Evolutionary conservation across 2,888 invertebrate species (phyloP), one percentile per base, ranked within the genome.

Genomic region (Polietes domitor): DNA sequence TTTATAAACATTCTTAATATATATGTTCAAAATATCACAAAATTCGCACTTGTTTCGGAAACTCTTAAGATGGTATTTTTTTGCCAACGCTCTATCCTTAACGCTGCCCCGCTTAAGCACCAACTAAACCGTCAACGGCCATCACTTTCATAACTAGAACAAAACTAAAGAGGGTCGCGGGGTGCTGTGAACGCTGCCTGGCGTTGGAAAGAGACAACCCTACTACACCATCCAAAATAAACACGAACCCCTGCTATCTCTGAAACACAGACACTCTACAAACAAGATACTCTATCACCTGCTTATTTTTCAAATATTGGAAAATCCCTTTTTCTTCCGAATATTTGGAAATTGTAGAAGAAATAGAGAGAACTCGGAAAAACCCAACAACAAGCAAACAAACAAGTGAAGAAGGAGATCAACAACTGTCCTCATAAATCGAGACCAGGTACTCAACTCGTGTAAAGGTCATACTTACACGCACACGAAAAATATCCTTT

Each of bases 351-450:
- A 63, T 77, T 80, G 68, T 47, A 61, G 7, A 32, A 32, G 32
- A 7, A 32, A 32, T 32, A 32, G 32, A 32, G 7, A 32, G 3
- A 3, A 5, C 32, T 37, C 37, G 37, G 12, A 37, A 37, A 1
- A 37, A 37, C 1, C 10, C 37, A 37, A 37, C 37, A 37, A 37
- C 37, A 37, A 7, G 12, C 65, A 75, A 71, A 37, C 43, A 83
- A 78, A 81, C 84, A 84, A 78, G 84, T 81, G 81, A 76, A 50
- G 17, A 68, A 73, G 15, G 10, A 41, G 47, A 80, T 75, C 83
- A 55, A 58, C 83, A 79, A 73, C 78, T 76, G 78, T 70, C 76
- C 47, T 73, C 32, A 28, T 17, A 63, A 43, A 24, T 68, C 12
- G 43, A 43, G 37, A 43, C 2, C 68, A 68, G 68, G 68, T 68